phyloP scores from a whole-genome alignment of 92 coral and sea anemone species.

The Montipora capitata region DNA sequence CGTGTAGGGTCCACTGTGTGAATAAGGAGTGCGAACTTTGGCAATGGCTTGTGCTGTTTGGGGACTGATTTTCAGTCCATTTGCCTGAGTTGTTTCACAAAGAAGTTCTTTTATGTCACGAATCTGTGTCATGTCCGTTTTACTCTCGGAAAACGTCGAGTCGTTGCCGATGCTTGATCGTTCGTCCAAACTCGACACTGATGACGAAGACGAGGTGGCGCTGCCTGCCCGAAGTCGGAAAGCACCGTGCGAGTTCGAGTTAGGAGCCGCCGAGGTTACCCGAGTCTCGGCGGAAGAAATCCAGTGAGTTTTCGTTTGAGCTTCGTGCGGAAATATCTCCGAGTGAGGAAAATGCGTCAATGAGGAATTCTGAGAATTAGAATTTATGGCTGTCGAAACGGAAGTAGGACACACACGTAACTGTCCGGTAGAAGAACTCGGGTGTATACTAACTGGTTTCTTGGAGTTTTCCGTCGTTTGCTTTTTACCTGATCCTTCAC shows the following conservation, averaged over 20 bases:
- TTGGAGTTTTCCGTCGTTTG: conserved; percentile 52
- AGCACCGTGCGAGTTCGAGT: conserved; percentile 36
- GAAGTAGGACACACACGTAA: conserved; percentile 57
- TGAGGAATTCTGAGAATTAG: conserved; percentile 54
- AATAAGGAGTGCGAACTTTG: conserved; percentile 78
- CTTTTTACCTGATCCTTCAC: conserved; percentile 70
- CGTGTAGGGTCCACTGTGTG: conserved; percentile 61
- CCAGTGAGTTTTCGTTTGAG: conserved; percentile 87
- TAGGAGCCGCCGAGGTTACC: conserved; percentile 50
- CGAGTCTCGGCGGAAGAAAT: conserved; percentile 63
- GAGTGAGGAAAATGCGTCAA: conserved; percentile 84
- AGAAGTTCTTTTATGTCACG: conserved; percentile 94
- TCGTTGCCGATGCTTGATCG: conserved; percentile 91
- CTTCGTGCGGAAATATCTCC: conserved; percentile 92
- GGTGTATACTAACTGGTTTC: conserved; percentile 46
- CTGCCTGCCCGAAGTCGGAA: conserved; percentile 86
- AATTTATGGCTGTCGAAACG: conserved; percentile 69
- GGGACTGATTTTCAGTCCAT: conserved; percentile 93
- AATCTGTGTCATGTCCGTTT: conserved; percentile 93
- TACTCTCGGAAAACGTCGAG: conserved; percentile 85
- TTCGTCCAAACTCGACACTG: conserved; percentile 97
- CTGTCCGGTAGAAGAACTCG: conserved; percentile 65
- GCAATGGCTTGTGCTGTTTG: conserved; percentile 94
- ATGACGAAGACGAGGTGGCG: conserved; percentile 95
- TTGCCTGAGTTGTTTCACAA: conserved; percentile 88